Conservation (phyloP, 1,140 invertebrate genomes). For the Pemphigus obesinymphae region DNA sequence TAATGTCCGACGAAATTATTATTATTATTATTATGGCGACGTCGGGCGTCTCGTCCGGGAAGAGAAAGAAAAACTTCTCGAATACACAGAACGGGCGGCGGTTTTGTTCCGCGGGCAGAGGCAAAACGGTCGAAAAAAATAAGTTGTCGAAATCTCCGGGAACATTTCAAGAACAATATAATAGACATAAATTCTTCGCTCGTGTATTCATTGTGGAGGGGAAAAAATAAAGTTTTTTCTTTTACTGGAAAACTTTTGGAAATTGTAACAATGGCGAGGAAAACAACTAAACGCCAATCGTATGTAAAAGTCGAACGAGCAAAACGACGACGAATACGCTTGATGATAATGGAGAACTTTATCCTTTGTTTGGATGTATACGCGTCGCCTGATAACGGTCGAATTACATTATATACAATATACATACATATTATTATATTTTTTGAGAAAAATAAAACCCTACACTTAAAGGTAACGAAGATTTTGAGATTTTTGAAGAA, state of each 20-base stretch:
- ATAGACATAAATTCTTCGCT: conserved; percentile 25
- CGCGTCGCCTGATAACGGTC: not conserved
- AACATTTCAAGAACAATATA: conserved; percentile 38
- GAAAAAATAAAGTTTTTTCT: conserved; percentile 34
- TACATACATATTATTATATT: too few relatives aligned
- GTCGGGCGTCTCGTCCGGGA: too few relatives aligned
- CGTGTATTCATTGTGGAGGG: conserved; percentile 31
- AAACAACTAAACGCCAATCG: conserved; percentile 22
- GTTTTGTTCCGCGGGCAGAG: not conserved
- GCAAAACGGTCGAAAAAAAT: not conserved
- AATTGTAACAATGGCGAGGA: conserved; percentile 10
- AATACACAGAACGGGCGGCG: not conserved
- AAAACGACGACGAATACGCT: conserved; percentile 11
- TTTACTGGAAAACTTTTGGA: conserved; percentile 18
- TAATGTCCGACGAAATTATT: not conserved
- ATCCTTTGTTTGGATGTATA: conserved; percentile 22
- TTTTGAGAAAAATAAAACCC: not conserved
- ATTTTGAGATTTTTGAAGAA: not conserved
- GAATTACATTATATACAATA: too few relatives aligned
- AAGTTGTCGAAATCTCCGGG: conserved; percentile 11
- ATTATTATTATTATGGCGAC: too few relatives aligned
- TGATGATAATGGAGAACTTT: conserved; percentile 27
- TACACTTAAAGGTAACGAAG: not conserved
- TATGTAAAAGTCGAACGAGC: conserved; percentile 31
- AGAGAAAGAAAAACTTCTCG: not conserved